These are phyloP conservation scores for Drosophila erecta DNA, from an alignment of 1,140 invertebrate species.

Conservation along the genomic window DNA sequence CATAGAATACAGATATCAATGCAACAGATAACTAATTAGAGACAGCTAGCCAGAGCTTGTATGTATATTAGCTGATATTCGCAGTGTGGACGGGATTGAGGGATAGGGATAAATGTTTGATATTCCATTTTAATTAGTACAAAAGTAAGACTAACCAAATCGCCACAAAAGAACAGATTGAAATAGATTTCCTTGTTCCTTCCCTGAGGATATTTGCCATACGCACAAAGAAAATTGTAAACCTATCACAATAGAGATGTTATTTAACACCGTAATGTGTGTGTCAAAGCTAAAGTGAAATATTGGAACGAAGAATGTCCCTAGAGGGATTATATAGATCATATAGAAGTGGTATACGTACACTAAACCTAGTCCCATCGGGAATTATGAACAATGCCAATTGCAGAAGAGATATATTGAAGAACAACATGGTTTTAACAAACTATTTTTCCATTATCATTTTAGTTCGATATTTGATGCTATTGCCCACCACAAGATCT, in stretches of 20 bases:
- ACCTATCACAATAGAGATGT: conserved; percentile 43
- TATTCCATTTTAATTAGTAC: conserved; percentile 81
- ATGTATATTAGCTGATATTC: conserved; percentile 43
- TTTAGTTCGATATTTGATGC: conserved; percentile 50
- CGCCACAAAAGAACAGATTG: conserved; percentile 32
- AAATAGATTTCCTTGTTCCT: conserved; percentile 28
- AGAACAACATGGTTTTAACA: neutral
- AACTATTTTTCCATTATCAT: conserved; percentile 4
- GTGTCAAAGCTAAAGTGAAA: conserved; percentile 57
- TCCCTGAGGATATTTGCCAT: conserved; percentile 31
- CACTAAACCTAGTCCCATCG: conserved; percentile 63
- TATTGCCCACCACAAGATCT: conserved; percentile 39
- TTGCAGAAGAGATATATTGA: conserved; percentile 13
- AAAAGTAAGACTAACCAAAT: conserved; percentile 64
- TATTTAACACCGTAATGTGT: conserved; percentile 53
- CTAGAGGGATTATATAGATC: conserved; percentile 38
- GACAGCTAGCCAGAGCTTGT: conserved; percentile 33
- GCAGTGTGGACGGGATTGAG: conserved; percentile 18
- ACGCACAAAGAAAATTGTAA: conserved; percentile 28
- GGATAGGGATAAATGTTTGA: conserved; percentile 28
- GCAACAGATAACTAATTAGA: conserved; percentile 35
- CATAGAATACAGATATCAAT: conserved; percentile 31
- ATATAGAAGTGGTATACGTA: conserved; percentile 35
- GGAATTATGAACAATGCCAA: conserved; percentile 61
- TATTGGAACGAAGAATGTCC: conserved; percentile 12